Percentiles rank a stretch among this genome's conserved stretches.
Evolutionary conservation across 2,888 invertebrate species (phyloP).

Genomic region (Helicoverpa assulta): DNA sequence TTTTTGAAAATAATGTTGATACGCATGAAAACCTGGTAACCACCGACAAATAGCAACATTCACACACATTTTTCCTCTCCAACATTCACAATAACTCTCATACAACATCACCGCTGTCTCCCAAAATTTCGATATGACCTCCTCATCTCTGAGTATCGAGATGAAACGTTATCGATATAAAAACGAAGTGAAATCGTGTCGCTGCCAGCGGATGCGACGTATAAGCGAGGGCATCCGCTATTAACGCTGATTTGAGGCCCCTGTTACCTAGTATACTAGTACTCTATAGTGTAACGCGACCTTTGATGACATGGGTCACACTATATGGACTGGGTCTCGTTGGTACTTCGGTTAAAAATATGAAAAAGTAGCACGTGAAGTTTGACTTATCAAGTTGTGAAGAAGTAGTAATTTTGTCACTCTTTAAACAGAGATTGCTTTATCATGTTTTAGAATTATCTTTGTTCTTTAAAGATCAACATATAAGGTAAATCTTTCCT

Average conservation of each 20-base stretch:
- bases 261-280: slow-evolving; percentile 53
- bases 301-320: slow-evolving; percentile 48
- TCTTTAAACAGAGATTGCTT: no score
- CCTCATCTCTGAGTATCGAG: slow-evolving; percentile 19
- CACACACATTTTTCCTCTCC: background rate
- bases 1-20: no score
- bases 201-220: slow-evolving; percentile 56
- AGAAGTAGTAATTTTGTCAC: no score
- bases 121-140: slow-evolving; percentile 3
- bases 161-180: slow-evolving; percentile 55
- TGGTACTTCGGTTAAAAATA: background rate
- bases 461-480: no score
- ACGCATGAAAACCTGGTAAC: no score
- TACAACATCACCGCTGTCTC: no score
- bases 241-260: slow-evolving; percentile 65
- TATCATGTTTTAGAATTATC: no score
- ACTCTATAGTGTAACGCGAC: slow-evolving; percentile 40
- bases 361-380: background rate
- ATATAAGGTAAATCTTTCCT: no score
- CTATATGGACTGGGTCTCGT: background rate
- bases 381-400: background rate
- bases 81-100: background rate
- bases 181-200: slow-evolving; percentile 62
- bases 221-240: slow-evolving; percentile 64
- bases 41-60: no score